Evolutionary conservation across 1,140 invertebrate species (phyloP), one percentile per base, ranked within the genome.

Genomic region (Nymphalis io): DNA sequence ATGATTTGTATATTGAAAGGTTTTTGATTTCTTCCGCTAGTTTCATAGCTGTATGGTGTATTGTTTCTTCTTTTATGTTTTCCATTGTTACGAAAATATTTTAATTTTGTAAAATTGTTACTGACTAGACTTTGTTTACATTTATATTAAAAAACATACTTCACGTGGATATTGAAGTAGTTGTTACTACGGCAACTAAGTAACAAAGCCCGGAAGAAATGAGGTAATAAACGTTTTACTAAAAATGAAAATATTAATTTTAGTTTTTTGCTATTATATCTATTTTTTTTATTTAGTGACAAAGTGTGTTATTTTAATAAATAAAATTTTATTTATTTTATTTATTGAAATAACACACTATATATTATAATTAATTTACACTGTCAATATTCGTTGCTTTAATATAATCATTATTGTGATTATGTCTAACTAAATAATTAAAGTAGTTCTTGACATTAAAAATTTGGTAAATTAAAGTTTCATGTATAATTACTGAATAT

Each of bases 41-140:
- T 87, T 93, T 93, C 66, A 93, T 73, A 40, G 93, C 93, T 53
- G 93, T 93, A n/a, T 93, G 85, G 80, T 93, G 93, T 73, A 93
- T 92, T 68, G 88, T 90, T 79, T 92, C 92, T 69, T 93, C 92
- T 84, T 93, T 93, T 73, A 93, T 78, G 69, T 89, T 85, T 59
- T 92, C 92, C 92, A 93, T 93, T 55, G 16, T 65, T 51, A 55
- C 20, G 27, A 71, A 53, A 65, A 16, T 62, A 51, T 48, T 11
- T 71, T 61, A 42, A 71, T 65, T 71, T 71, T 61, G 58, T 55
- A 60, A 71, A 60, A 65, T 70, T 20, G 33, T 66, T 61, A 57
- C 48, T 61, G 21, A 66, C 46, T 23, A 71, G 44, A 75, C 62
- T 76, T 60, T 76, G 61, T 85, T 81, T 80, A 82, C 75, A 84